A percentile compares a stretch with the other conserved stretches of the same genome.
These are phyloP conservation scores for Drosophila repleta DNA, from an alignment of 1,140 invertebrate species.

Conservation along the genomic window DNA sequence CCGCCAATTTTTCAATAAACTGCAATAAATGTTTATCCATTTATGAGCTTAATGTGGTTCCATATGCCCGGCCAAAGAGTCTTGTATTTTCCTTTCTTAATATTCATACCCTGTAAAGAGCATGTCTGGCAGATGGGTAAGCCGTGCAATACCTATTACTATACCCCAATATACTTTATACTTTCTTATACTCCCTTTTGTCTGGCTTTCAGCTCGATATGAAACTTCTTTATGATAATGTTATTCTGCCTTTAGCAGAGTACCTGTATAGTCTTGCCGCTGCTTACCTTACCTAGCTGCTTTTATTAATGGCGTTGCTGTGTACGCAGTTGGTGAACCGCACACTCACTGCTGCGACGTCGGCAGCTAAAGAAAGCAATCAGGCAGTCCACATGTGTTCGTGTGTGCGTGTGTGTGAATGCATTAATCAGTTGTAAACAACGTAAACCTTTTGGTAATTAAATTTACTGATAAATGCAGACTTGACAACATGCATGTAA, in stretches of 20 bases:
- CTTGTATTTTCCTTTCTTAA: slow-evolving; percentile 6
- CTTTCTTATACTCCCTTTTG: too few relatives aligned
- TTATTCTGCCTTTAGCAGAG: background rate
- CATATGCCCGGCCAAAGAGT: slow-evolving; percentile 11
- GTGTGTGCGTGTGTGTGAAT: slow-evolving; percentile 7
- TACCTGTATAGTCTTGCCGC: slow-evolving; percentile 1
- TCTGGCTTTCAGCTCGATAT: too few relatives aligned
- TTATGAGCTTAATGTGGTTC: slow-evolving; percentile 64
- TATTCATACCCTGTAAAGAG: background rate
- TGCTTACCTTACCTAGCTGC: background rate
- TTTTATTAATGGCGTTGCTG: slow-evolving; percentile 20
- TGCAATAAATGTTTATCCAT: slow-evolving; percentile 81
- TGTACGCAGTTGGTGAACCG: slow-evolving; percentile 16
- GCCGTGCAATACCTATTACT: too few relatives aligned
- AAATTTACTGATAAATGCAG: slow-evolving; percentile 41
- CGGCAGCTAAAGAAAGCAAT: slow-evolving; percentile 5
- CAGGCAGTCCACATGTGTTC: background rate
- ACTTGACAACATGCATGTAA: slow-evolving; percentile 35
- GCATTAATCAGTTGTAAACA: slow-evolving; percentile 53
- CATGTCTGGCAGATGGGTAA: background rate
- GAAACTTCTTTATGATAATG: background rate
- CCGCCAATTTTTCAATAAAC: slow-evolving; percentile 81
- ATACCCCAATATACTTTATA: too few relatives aligned
- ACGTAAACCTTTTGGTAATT: slow-evolving; percentile 45
- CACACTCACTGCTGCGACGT: slow-evolving; percentile 9